phyloP scores from a whole-genome alignment of 2,888 invertebrate genomes.

The Dusona sp. region DNA sequence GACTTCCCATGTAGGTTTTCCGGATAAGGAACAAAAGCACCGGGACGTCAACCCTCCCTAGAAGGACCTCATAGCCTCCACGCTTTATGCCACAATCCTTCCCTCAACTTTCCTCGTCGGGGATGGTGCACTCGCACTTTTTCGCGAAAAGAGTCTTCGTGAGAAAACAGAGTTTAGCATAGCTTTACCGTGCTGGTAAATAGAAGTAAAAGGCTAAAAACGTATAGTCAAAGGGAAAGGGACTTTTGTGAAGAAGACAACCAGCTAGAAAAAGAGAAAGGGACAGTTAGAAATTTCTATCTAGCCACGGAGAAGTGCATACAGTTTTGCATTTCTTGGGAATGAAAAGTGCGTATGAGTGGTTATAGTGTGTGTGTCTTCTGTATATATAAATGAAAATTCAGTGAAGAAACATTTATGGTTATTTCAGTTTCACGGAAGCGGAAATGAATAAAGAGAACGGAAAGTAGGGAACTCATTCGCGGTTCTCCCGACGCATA shows the following conservation, averaged over 20 bases:
- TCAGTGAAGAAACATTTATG: conserved; percentile 46
- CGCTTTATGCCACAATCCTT: conserved; percentile 44
- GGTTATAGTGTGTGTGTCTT: not conserved
- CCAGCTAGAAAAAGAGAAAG: not conserved
- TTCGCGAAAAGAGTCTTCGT: conserved; percentile 35
- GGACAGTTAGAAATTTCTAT: conserved; percentile 27
- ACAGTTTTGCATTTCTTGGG: conserved; percentile 23
- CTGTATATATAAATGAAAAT: not conserved
- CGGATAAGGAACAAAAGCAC: conserved; percentile 26
- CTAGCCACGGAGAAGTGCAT: conserved; percentile 15
- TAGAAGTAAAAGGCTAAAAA: conserved; percentile 25
- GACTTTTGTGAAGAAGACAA: not conserved
- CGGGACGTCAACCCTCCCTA: conserved; percentile 2
- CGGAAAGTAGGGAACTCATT: conserved; percentile 34
- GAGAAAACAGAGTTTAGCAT: conserved; percentile 69
- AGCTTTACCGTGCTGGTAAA: conserved; percentile 63
- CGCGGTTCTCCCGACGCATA: not conserved
- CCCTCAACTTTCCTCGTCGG: conserved; percentile 58
- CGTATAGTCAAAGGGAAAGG: conserved; percentile 2
- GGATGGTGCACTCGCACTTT: conserved; percentile 48
- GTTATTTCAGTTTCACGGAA: conserved; percentile 45
- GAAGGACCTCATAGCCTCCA: not conserved
- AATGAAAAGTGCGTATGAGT: conserved; percentile 20
- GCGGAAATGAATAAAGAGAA: conserved; percentile 47
- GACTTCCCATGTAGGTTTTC: conserved; percentile 28